Evolutionary conservation across 2,888 invertebrate species (phyloP).

Genomic region (Diarsia brunnea): DNA sequence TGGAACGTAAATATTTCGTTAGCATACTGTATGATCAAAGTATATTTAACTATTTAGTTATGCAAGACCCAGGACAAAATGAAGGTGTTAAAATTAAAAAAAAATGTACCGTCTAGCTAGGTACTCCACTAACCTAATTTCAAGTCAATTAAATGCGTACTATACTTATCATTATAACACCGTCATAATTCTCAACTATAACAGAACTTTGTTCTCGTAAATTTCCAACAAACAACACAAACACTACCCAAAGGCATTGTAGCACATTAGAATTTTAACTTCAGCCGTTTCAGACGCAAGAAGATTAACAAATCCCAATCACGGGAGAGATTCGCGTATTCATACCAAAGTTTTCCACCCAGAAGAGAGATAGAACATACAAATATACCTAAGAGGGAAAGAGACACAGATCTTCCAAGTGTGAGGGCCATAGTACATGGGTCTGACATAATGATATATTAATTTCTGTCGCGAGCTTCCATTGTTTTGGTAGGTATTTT

Average conservation of each 20-base stretch:
- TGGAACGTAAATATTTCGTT: background rate
- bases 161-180: slow-evolving; percentile 47
- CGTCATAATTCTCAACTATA: slow-evolving; percentile 64
- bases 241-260: slow-evolving; percentile 81
- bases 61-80: background rate
- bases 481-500: slow-evolving; percentile 90
- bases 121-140: slow-evolving; percentile 11
- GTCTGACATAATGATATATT: slow-evolving; percentile 91
- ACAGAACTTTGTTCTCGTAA: slow-evolving; percentile 61
- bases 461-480: slow-evolving; percentile 89
- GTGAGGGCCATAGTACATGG: slow-evolving; percentile 83
- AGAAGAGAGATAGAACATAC: slow-evolving; percentile 69
- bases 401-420: slow-evolving; percentile 69
- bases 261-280: slow-evolving; percentile 87
- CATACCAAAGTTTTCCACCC: slow-evolving; percentile 85
- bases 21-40: background rate
- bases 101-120: background rate
- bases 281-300: slow-evolving; percentile 79
- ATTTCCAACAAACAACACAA: slow-evolving; percentile 68
- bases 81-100: background rate
- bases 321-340: slow-evolving; percentile 85
- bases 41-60: background rate
- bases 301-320: slow-evolving; percentile 89
- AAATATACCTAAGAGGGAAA: slow-evolving; percentile 51
- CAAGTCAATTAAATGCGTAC: slow-evolving; percentile 29